Evolutionary conservation across 1,140 invertebrate genomes (phyloP), one percentile per base, ranked within the genome.

Genomic region (Aphelenchoides fujianensis): DNA sequence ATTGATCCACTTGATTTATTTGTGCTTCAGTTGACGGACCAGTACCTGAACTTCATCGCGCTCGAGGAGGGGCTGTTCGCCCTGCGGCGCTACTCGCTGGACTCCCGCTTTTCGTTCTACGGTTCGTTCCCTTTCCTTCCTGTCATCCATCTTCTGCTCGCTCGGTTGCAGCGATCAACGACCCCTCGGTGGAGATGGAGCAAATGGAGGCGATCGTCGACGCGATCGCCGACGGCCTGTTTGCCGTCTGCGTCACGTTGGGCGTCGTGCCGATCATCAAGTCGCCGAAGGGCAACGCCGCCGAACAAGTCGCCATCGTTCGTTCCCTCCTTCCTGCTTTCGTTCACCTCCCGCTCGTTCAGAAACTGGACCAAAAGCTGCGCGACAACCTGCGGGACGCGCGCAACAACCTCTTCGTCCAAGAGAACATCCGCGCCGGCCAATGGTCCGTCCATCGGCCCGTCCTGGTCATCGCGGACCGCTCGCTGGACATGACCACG

Each of bases 11-110:
- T 62, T 53, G 34, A 61, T 35, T 41, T n/a, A 0, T 62, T 30
- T 62, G 2, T 30, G 61, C 76, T 84, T 63, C 69, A 90, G 89
- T 88, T 97, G 37, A 95, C 90, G 86, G 94, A 97, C 86, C 96
- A 98, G 85, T 98, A 98, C 89, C 88, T 97, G 35, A 97, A 98
- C 87, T 99, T 98, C 84, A 97, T 99, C 79, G 92, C 92, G 34
- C 86, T 99, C 67, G 97, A 99, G 88, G 94, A 98, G 86, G 94
- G 98, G 85, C 89, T 99, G 85, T 99, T 98, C 86, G 90, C 94
- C 71, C 87, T 98, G 68, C 30, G 72, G 34, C 68, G 79, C 27
- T 81, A 79, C 70, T 61, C 67, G 19, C 41, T 75, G n/a, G 61
- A 62, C 12, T 75, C 64, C 23, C 55, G 66, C 9, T 74, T 74